Base-by-base conservation (phyloP, 1,140 invertebrate species). In the Parapsyche elsis region DNA sequence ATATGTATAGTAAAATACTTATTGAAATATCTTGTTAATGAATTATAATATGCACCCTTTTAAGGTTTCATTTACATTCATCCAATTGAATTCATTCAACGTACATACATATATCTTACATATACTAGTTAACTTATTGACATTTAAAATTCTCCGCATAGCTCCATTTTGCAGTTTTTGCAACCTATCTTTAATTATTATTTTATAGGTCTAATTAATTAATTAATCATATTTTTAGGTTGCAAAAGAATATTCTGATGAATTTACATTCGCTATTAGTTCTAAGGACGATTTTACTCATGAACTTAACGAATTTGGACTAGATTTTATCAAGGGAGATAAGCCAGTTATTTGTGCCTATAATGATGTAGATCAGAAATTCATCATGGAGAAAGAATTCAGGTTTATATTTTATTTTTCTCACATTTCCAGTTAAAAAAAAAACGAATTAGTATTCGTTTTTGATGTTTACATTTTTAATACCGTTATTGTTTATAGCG, bases 231-330 rank as follows among this genome's bases (percentile, higher is more conserved):
- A 10, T 61, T 23, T 61, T 23, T 80, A 90, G 89, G 96, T 99
- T 57, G 98, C 96, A 78, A 95, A 98, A 86, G 93, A 96, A 75
- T 94, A 94, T 87, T 90, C 91, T 57, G 91, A 92, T 5, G 92
- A 94, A 71, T 91, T 96, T 7, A 94, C 89, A 76, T 99, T 99
- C 89, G 97, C 97, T 2, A 91, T 99, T 78, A 94, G 96, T 85
- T 94, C 95, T 85, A 97, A 96, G 85, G 95, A 97, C 84, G 95
- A 98, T 81, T 98, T 98, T 91, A 94, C 96, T 81, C 93, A 97
- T 83, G 97, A 98, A 87, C 86, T 99, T 70, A 96, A 97, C 84
- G 98, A 99, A 86, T 99, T 93, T 87, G 98, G 98, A 67, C 91
- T 99, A 81, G 94, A 96, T 83, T 96, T 93, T 84, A 92, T 93